phyloP scores from a whole-genome alignment of 1,140 invertebrate genomes.

The Trissolcus basalis region DNA sequence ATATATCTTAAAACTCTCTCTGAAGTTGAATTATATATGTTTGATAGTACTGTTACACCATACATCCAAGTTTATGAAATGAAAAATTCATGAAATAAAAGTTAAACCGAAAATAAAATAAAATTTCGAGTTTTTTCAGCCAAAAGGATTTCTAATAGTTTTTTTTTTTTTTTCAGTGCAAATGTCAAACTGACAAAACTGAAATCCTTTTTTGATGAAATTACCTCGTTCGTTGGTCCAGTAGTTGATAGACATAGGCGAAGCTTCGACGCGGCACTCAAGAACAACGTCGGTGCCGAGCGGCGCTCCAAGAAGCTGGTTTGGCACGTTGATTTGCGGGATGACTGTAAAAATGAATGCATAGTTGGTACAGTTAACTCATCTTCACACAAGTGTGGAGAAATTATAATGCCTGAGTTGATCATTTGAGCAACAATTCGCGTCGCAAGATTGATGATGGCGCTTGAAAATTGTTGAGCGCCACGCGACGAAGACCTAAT shows the following conservation, averaged over 20 bases:
- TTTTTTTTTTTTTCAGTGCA: too few relatives aligned
- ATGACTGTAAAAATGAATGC: conserved; percentile 81
- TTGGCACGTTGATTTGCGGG: conserved; percentile 91
- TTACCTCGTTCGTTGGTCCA: conserved; percentile 88
- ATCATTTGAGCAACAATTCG: conserved; percentile 8
- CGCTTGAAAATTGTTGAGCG: conserved; percentile 25
- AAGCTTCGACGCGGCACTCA: conserved; percentile 93
- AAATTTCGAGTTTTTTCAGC: too few relatives aligned
- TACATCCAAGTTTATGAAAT: too few relatives aligned
- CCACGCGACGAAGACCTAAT: conserved; percentile 33
- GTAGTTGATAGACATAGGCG: conserved; percentile 91
- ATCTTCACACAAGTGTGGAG: neutral
- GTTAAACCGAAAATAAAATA: too few relatives aligned
- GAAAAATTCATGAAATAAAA: too few relatives aligned
- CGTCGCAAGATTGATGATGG: conserved; percentile 17
- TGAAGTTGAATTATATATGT: too few relatives aligned
- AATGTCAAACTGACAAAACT: too few relatives aligned
- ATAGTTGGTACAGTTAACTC: neutral
- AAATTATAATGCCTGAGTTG: too few relatives aligned
- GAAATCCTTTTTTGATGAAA: too few relatives aligned
- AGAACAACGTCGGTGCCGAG: conserved; percentile 89
- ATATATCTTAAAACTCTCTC: too few relatives aligned
- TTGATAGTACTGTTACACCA: too few relatives aligned
- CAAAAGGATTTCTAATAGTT: too few relatives aligned
- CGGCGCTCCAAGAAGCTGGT: conserved; percentile 92